Base-by-base conservation (phyloP, 2,113 vertebrate genomes). In the Zonotrichia leucophrys region DNA sequence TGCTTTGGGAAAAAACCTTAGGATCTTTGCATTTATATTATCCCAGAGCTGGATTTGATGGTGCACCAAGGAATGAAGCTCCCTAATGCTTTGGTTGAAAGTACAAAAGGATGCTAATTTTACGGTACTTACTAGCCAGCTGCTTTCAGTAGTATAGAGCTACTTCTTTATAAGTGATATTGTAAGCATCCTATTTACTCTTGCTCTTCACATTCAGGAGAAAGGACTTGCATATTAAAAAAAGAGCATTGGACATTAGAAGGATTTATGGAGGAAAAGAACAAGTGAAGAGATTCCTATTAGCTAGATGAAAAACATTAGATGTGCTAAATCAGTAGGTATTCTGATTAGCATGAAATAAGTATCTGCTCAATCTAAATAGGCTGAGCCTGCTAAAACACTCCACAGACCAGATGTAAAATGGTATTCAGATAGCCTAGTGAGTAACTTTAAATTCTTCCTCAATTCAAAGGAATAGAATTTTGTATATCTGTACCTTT, bases 141-240 rank as follows among this genome's bases (percentile, higher is more conserved):
- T 89, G 23, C 78, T 95, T 94, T 90, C 81, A 91, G 76, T 28
- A 33, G 62, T 22, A 19, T 42, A 64, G 27, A 81, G 50, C 37
- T 91, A 41, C 78, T 92, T 86, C 53, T 44, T 72, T n/a, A 74
- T 16, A 75, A 2, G 25, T 4, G 3, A 41, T 59, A 87, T 22
- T 9, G 3, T 42, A 70, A 80, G 37, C 53, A 90, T 42, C 68
- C 60, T 49, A 62, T 83, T 91, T 85, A 77, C 41, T 79, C 53
- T 88, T 78, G 27, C 44, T 90, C 23, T 92, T 93, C 49, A 90
- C 77, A 86, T 94, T 68, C 73, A 92, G 56, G 42, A 96, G 87
- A 91, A 44, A 81, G 31, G 44, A 69, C 41, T 60, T 76, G 75
- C 55, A 87, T 90, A 90, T 79, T 90, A 73, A 76, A 86, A 92